phyloP scores from a whole-genome alignment of 2,888 invertebrate species.

The Conomelus anceps region DNA sequence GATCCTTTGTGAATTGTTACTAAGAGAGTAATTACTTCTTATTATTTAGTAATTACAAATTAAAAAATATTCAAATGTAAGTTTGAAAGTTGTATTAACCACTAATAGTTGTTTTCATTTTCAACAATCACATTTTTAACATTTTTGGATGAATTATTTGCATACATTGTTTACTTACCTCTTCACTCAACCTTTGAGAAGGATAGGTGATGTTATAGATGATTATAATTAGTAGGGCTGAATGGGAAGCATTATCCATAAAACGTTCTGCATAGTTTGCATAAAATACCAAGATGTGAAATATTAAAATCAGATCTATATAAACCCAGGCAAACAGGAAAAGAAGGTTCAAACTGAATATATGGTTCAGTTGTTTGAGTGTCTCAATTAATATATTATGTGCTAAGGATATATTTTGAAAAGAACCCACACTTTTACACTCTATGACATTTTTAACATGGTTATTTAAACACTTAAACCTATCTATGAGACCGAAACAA shows the following conservation, averaged over 20 bases:
- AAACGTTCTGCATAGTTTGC: not conserved
- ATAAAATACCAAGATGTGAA: not conserved
- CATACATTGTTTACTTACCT: not conserved
- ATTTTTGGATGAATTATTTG: too few relatives aligned
- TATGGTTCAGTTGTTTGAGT: not conserved
- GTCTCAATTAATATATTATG: not conserved
- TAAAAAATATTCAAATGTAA: too few relatives aligned
- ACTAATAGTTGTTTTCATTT: too few relatives aligned
- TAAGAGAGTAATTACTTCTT: too few relatives aligned
- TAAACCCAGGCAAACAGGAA: not conserved
- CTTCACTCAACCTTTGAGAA: not conserved
- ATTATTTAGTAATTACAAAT: too few relatives aligned
- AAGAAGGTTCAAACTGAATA: not conserved
- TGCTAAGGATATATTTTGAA: not conserved
- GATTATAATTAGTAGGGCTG: not conserved
- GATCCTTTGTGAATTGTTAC: too few relatives aligned
- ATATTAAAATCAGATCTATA: not conserved
- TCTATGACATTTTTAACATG: not conserved
- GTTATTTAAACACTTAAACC: not conserved
- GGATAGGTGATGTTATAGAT: not conserved
- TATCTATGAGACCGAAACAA: not conserved
- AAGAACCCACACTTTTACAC: not conserved
- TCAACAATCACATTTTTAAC: too few relatives aligned
- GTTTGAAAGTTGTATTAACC: too few relatives aligned
- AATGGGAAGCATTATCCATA: not conserved